Conservation (phyloP, 2,888 invertebrate species). For the Labia minor region DNA sequence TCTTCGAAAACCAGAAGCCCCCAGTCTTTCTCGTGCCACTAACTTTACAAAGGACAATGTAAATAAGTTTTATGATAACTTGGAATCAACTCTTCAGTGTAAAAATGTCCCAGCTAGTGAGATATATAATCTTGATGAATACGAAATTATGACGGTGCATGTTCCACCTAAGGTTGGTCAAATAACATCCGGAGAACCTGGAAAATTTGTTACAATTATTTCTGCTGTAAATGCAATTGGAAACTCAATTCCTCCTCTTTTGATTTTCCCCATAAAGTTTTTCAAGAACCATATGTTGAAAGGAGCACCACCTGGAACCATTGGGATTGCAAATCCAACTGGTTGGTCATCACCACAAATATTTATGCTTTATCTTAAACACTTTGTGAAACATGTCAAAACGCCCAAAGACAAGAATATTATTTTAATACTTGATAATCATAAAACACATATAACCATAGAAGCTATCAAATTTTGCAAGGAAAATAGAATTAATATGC, state of each 20-base stretch:
- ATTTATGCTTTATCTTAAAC: slow-evolving; percentile 27
- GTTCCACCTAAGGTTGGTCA: slow-evolving; percentile 33
- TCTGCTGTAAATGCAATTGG: slow-evolving; percentile 30
- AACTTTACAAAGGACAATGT: slow-evolving; percentile 23
- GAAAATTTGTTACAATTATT: slow-evolving; percentile 31
- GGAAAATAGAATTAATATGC: slow-evolving; percentile 32
- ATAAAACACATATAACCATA: slow-evolving; percentile 26
- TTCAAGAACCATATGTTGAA: slow-evolving; percentile 26
- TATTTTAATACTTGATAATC: slow-evolving; percentile 28
- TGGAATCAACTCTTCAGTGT: slow-evolving; percentile 27
- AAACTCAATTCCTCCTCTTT: slow-evolving; percentile 31
- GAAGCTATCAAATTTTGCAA: slow-evolving; percentile 29
- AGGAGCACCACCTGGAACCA: slow-evolving; percentile 25
- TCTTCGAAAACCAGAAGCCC: slow-evolving; percentile 26
- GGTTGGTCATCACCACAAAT: slow-evolving; percentile 25
- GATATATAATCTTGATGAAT: slow-evolving; percentile 35
- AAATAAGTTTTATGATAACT: slow-evolving; percentile 25
- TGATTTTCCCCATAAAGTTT: slow-evolving; percentile 32
- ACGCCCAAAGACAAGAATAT: slow-evolving; percentile 23
- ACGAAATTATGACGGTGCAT: slow-evolving; percentile 35
- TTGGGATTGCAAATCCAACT: slow-evolving; percentile 27
- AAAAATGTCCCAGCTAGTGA: slow-evolving; percentile 29
- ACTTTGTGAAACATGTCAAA: slow-evolving; percentile 24
- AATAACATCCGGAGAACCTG: slow-evolving; percentile 33
- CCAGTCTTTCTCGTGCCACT: slow-evolving; percentile 26